A percentile compares a stretch with the other conserved stretches of the same genome.
These are phyloP conservation scores for Perdita meconis DNA, from an alignment of 2,888 invertebrate species.

Conservation along the genomic window DNA sequence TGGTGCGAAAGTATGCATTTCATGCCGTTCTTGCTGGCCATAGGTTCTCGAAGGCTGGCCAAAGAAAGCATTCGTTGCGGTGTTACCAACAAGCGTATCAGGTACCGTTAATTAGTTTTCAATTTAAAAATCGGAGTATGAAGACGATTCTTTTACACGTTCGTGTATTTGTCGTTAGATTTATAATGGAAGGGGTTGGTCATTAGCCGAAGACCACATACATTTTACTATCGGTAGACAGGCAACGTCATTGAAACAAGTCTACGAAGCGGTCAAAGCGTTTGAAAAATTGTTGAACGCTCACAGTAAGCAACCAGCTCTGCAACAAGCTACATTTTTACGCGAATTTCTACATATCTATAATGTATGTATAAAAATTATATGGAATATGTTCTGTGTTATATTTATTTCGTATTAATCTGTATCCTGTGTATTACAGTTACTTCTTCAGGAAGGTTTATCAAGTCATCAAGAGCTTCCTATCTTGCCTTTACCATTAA, in stretches of 20 bases:
- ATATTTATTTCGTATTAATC: conserved; percentile 21
- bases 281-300: conserved; percentile 91
- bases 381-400: background rate
- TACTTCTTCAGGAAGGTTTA: conserved; percentile 77
- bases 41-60: conserved; percentile 96
- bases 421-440: conserved; percentile 62
- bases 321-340: conserved; percentile 92
- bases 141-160: background rate
- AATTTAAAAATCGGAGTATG: background rate
- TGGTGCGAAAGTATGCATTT: conserved; percentile 97
- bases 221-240: conserved; percentile 97
- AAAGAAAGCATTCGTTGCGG: conserved; percentile 95
- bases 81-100: conserved; percentile 97
- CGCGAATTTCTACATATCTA: conserved; percentile 94
- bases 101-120: conserved; percentile 83
- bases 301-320: conserved; percentile 89
- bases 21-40: conserved; percentile 98
- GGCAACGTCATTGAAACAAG: conserved; percentile 91
- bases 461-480: conserved; percentile 85
- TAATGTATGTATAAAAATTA: conserved; percentile 86
- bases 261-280: conserved; percentile 89
- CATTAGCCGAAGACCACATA: conserved; percentile 97
- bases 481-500: conserved; percentile 90
- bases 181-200: conserved; percentile 93
- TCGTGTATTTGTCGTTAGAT: conserved; percentile 84